Base-by-base conservation (phyloP, 1,140 invertebrate genomes). In the Marisa cornuarietis region DNA sequence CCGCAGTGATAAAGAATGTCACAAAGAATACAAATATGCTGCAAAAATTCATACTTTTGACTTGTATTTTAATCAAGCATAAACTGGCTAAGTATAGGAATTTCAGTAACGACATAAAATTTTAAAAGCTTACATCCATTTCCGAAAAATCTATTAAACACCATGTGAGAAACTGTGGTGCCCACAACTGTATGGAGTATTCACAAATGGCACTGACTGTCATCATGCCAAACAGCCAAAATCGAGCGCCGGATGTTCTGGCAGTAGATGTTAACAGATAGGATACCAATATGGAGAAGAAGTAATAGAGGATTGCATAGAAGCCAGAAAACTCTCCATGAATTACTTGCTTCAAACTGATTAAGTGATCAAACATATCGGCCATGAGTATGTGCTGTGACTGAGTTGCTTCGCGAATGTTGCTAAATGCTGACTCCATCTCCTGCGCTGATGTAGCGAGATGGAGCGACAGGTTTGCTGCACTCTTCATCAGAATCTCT, bases 251-350 rank as follows among this genome's bases (percentile, higher is more conserved):
- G 22, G 81, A 78, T 7, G 93, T 93, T 63, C 92, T 87, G 71
- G 86, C 88, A 0, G 92, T 91, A 18, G 93, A 92, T 63, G 93
- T 94, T 42, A 93, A 87, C 54, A 94, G 76, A 66, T 93, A 93
- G 20, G 90, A 91, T 8, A 93, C 81, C 49, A 93, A 84, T 51
- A 93, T 88, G 62, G 90, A 90, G 7, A 91, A 77, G 49, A 90
- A 87, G 79, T 93, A 94, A 85, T 93, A 94, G n/a, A 92, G 86
- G 51, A 93, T 87, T 3, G 93, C 92, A 81, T 93, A 93, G 79
- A 94, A 91, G 83, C 92, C 92, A 6, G 92, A 92, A 76, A 94
- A 92, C 91, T 94, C 93, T 20, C 93, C 93, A 87, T 90, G 87
- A 31, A 92, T 88, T 49, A 92, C 84, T 52, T 86, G 90, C 86